Percentiles rank a stretch among this genome's conserved stretches.
Evolutionary conservation across 92 coral and sea anemone species (phyloP).

Genomic region (Epizoanthus scotinus): DNA sequence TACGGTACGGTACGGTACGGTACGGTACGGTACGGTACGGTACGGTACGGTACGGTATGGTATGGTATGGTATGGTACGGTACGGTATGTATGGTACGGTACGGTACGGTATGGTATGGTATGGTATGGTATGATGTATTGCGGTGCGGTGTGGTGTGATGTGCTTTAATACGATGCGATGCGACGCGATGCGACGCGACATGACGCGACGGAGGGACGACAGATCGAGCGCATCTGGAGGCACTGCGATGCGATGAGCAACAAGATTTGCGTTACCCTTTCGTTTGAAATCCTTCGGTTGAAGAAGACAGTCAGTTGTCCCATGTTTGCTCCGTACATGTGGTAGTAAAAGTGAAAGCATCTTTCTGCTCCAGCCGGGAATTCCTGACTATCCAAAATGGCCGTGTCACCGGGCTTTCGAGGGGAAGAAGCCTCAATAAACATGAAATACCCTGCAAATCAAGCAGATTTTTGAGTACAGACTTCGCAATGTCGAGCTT

Average conservation of each 20-base stretch:
- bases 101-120: too few relatives aligned
- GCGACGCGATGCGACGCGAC: too few relatives aligned
- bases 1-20: too few relatives aligned
- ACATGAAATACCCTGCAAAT: slow-evolving; percentile 73
- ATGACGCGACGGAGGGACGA: background rate
- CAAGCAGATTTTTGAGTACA: too few relatives aligned
- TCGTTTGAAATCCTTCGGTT: slow-evolving; percentile 1
- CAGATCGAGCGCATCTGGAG: too few relatives aligned
- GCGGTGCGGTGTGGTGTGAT: too few relatives aligned
- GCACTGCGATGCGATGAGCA: background rate
- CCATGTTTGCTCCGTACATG: slow-evolving; percentile 79
- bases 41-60: too few relatives aligned
- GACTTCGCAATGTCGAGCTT: background rate
- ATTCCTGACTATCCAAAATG: slow-evolving; percentile 66
- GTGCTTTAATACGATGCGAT: too few relatives aligned
- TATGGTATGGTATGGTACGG: too few relatives aligned
- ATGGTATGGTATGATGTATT: too few relatives aligned
- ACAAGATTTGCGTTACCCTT: background rate
- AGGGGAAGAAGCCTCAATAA: slow-evolving; percentile 81
- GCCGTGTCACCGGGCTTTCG: slow-evolving; percentile 69
- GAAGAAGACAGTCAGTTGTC: slow-evolving; percentile 36
- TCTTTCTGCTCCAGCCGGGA: slow-evolving; percentile 51
- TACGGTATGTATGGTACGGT: too few relatives aligned
- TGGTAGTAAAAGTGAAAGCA: slow-evolving; percentile 88
- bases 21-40: too few relatives aligned